These are phyloP conservation scores for Psilanteris sp. DNA, from an alignment of 1,140 invertebrate species.

Conservation along the genomic window DNA sequence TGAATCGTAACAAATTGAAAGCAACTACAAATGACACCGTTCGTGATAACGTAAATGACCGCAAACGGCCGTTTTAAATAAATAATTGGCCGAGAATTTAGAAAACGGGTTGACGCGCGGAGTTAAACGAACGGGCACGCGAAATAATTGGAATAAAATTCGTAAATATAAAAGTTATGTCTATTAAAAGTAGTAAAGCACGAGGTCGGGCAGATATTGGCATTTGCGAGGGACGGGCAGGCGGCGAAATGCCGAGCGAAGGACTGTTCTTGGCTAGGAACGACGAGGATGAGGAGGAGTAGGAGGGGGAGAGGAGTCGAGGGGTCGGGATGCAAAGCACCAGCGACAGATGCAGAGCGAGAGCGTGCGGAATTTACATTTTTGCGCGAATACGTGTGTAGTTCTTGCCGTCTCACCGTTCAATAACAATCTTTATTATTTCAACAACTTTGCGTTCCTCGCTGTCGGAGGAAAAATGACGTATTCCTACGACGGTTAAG, in stretches of 20 bases:
- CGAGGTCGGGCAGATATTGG: conserved; percentile 65
- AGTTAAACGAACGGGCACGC: too few species aligned
- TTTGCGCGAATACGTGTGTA: conserved; percentile 66
- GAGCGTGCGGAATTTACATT: conserved; percentile 70
- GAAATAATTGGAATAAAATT: too few species aligned
- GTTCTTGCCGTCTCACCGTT: conserved; percentile 64
- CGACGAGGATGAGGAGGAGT: too few species aligned
- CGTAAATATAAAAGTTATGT: too few species aligned
- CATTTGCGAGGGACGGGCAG: conserved; percentile 51
- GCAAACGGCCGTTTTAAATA: too few species aligned
- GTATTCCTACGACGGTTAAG: conserved; percentile 18
- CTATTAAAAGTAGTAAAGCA: conserved; percentile 68
- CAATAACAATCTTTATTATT: conserved; percentile 77
- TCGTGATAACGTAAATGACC: too few species aligned
- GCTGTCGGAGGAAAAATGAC: conserved; percentile 18
- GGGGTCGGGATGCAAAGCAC: conserved; percentile 31
- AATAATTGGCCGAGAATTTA: too few species aligned
- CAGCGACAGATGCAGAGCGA: conserved; percentile 67
- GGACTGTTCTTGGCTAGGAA: conserved; percentile 23
- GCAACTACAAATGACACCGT: too few species aligned
- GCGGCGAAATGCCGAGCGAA: conserved; percentile 53
- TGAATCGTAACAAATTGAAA: too few species aligned
- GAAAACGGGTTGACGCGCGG: too few species aligned
- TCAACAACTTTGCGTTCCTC: conserved; percentile 67
- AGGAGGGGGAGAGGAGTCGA: conserved; percentile 19